Conservation (phyloP, 2,113 vertebrate genomes). For the Pseudolaguvia tuberculata region DNA sequence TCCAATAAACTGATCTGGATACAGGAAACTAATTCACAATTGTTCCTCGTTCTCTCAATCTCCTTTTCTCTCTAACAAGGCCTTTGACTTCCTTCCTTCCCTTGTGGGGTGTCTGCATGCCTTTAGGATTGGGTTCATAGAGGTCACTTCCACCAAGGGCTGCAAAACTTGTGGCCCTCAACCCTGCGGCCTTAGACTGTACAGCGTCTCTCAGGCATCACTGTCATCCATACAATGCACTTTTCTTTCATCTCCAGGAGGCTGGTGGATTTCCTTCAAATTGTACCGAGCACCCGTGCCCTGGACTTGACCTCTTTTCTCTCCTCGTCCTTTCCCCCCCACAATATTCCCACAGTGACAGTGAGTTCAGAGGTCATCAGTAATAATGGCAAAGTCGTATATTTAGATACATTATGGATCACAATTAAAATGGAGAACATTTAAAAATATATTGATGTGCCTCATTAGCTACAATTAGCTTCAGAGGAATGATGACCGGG, state of each 20-base stretch:
- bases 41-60: slow-evolving; percentile 1
- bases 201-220: slow-evolving; percentile 34
- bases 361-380: slow-evolving; percentile 28
- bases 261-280: slow-evolving; percentile 65
- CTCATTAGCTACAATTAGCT: slow-evolving; percentile 41
- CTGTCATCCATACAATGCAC: slow-evolving; percentile 42
- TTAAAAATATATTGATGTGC: slow-evolving; percentile 12
- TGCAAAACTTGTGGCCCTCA: slow-evolving; percentile 15
- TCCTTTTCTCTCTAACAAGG: slow-evolving; percentile 1
- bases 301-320: slow-evolving; percentile 54
- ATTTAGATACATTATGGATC: slow-evolving; percentile 6
- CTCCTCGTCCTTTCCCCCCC: slow-evolving; percentile 43
- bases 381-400: slow-evolving; percentile 19
- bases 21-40: background rate
- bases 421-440: background rate
- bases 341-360: slow-evolving; percentile 17
- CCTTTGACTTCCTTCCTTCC: slow-evolving; percentile 54
- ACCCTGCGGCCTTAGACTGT: slow-evolving; percentile 24
- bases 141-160: slow-evolving; percentile 56
- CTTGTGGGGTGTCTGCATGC: slow-evolving; percentile 60
- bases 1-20: background rate
- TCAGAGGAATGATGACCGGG: too few relatives aligned
- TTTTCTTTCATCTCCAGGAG: slow-evolving; percentile 61
- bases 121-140: slow-evolving; percentile 63
- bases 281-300: slow-evolving; percentile 64